Base-by-base conservation (phyloP, 2,797 vertebrate species). In the Enteromius afrohamiltoni region DNA sequence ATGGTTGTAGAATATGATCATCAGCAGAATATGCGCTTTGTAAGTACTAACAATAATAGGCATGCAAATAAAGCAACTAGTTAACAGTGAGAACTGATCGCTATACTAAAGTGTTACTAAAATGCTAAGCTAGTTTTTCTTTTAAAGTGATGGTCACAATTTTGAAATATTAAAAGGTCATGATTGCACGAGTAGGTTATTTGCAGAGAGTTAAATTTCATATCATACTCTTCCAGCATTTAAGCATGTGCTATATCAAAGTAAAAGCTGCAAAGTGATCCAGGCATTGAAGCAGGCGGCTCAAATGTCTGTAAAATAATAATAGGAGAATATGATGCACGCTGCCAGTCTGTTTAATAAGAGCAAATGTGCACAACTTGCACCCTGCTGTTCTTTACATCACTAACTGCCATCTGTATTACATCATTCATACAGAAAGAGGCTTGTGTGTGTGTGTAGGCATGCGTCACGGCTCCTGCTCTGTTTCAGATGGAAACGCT, bases 401-500 rank as follows among this genome's bases (percentile, higher is more conserved):
- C 19, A 17, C 21, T 55, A 55, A 75, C 73, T 75, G 29, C 47
- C 19, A 75, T 75, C 11, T 40, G 31, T n/a, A 40, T 40, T 6
- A 23, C 31, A 58, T 58, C 31, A 23, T 55, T 55, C 37, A 77
- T 40, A 73, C 31, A 73, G 31, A 42, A 45, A 58, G 40, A 60
- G 4, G 14, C 37, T 55, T 45, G 2, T 47, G 37, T 40, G 68
- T 37, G 37, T 42, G 31, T 42, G 42, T 42, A 29, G 31, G 77
- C 23, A 49, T 45, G 49, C 11, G 21, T 62, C 68, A 62, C 34
- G 14, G 58, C 53, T 74, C 51, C 23, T n/a, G 68, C 34, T 77
- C n/a, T n/a, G 47, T 65, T 62, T 75, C 42, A 78, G 45, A 78
- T 42, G 73, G 69, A 71, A 76, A 78, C 62, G 14, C 16, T 7